Conservation (phyloP, 1,140 invertebrate species). For the Aphis craccivora region DNA sequence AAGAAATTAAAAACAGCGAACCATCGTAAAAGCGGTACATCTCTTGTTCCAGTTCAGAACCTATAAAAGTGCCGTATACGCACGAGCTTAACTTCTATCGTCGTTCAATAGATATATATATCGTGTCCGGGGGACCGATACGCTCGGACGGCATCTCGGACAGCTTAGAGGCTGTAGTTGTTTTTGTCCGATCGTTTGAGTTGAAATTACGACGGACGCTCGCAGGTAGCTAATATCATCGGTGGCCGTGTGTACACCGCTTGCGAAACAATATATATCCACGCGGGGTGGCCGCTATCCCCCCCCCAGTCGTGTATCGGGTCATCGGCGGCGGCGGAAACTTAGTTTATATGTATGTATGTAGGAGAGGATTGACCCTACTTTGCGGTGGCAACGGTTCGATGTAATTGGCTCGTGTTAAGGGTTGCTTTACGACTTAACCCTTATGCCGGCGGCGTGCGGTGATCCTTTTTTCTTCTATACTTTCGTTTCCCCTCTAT, state of each 20-base stretch:
- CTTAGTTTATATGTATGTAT: not conserved
- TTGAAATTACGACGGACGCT: slow-evolving; percentile 46
- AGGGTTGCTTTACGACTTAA: slow-evolving; percentile 58
- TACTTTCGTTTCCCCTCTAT: not conserved
- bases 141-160: not conserved
- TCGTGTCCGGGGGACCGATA: not conserved
- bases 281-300: not conserved
- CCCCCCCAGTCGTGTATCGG: not conserved
- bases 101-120: not conserved
- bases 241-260: not conserved
- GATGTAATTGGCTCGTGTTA: slow-evolving; percentile 58
- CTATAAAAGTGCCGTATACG: not conserved
- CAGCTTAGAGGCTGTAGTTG: not conserved
- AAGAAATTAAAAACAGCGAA: not conserved
- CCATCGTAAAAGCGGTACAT: not conserved
- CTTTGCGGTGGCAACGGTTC: slow-evolving; percentile 57
- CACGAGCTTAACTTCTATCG: not conserved
- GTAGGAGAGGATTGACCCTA: slow-evolving; percentile 51
- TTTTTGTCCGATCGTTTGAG: slow-evolving; percentile 40
- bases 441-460: slow-evolving; percentile 34
- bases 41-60: not conserved
- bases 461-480: slow-evolving; percentile 50
- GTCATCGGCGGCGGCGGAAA: not conserved
- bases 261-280: slow-evolving; percentile 52
- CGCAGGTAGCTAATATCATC: slow-evolving; percentile 53